These are phyloP conservation scores for Chaetodon trifasciatus DNA, from an alignment of 2,797 vertebrate species.

Conservation along the genomic window DNA sequence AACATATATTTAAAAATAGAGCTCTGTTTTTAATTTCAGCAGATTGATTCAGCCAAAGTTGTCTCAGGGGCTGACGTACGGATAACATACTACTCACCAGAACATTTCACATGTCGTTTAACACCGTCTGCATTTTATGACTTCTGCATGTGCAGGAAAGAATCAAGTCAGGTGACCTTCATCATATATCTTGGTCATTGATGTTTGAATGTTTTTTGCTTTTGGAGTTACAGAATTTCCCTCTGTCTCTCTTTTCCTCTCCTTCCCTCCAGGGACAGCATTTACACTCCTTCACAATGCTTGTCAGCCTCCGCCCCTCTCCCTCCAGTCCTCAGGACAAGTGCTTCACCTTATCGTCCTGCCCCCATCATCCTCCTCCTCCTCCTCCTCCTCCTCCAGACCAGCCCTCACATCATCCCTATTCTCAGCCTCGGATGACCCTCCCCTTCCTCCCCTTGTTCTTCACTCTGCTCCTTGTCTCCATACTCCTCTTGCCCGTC, in stretches of 20 bases:
- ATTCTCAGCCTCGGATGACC: conserved; percentile 49
- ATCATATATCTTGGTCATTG: neutral
- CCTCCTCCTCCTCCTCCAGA: conserved; percentile 58
- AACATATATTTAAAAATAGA: neutral
- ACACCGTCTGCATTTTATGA: no score
- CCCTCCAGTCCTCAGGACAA: conserved; percentile 82
- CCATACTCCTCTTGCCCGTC: conserved; percentile 76
- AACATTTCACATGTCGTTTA: no score
- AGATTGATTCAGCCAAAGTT: neutral
- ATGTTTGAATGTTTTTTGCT: neutral
- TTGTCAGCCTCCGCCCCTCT: conserved; percentile 86
- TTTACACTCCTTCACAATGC: conserved; percentile 88
- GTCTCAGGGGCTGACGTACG: no score
- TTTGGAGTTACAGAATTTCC: conserved; percentile 1
- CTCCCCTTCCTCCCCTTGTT: conserved; percentile 72
- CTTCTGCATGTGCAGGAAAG: no score
- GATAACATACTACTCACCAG: no score
- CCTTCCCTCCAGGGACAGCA: conserved; percentile 81
- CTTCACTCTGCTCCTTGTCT: conserved; percentile 74
- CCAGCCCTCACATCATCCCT: conserved; percentile 50
- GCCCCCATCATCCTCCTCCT: conserved; percentile 45
- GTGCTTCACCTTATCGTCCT: conserved; percentile 61
- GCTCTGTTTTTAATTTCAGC: neutral
- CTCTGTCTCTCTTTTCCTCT: conserved; percentile 38
- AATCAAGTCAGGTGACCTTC: no score